Conservation (phyloP, 2,888 invertebrate species). For the Napeogenes inachia region DNA sequence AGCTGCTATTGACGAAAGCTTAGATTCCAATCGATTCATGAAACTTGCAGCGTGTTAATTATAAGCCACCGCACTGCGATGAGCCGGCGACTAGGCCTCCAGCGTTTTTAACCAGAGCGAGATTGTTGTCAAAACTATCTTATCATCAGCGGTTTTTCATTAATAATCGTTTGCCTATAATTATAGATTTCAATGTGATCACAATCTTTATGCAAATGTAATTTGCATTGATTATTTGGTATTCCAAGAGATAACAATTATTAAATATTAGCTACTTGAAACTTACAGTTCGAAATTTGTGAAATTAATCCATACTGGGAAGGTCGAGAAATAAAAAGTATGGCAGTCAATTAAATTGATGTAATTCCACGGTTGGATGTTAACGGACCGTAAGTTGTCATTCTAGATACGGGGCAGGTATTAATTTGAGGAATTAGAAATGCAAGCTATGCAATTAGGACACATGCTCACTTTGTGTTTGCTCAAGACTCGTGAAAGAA, state of each 20-base stretch:
- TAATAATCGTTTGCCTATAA: conserved; percentile 60
- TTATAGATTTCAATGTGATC: conserved; percentile 44
- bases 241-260: background rate
- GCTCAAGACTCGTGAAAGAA: conserved; percentile 65
- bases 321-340: conserved; percentile 16
- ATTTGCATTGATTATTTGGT: conserved; percentile 21
- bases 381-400: conserved; percentile 56
- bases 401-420: conserved; percentile 41
- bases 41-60: conserved; percentile 76
- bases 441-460: conserved; percentile 54
- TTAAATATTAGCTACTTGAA: background rate
- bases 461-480: conserved; percentile 69
- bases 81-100: conserved; percentile 40
- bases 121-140: conserved; percentile 61
- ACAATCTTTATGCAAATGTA: conserved; percentile 34
- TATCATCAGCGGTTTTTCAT: conserved; percentile 60
- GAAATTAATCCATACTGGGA: background rate
- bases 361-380: conserved; percentile 50
- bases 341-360: conserved; percentile 45
- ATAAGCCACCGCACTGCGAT: conserved; percentile 74
- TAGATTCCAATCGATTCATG: conserved; percentile 77
- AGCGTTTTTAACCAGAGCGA: conserved; percentile 47
- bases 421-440: conserved; percentile 55
- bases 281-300: background rate
- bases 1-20: conserved; percentile 77